Evolutionary conservation across 2,888 invertebrate genomes (phyloP).

Genomic region (Pardosa pseudoannulata): DNA sequence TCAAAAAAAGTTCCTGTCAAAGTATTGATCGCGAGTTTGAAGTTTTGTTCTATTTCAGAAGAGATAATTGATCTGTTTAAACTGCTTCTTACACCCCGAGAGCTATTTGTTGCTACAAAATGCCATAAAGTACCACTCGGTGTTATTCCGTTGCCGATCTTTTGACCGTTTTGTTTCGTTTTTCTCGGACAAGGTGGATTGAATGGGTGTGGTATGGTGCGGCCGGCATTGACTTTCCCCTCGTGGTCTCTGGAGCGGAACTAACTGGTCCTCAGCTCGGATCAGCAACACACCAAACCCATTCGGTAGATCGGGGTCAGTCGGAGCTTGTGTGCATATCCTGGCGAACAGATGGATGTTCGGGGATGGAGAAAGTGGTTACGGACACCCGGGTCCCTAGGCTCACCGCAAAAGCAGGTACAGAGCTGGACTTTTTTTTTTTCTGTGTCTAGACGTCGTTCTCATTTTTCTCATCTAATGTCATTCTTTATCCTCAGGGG

Average conservation of each 20-base stretch:
- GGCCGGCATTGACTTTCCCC: slow-evolving; percentile 42
- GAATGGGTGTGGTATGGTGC: slow-evolving; percentile 10
- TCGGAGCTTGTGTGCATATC: not conserved
- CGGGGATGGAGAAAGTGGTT: slow-evolving; percentile 53
- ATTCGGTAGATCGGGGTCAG: slow-evolving; percentile 37
- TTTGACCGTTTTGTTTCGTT: not conserved
- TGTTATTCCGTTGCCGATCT: not conserved
- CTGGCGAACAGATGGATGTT: slow-evolving; percentile 29
- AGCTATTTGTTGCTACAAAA: too few relatives aligned
- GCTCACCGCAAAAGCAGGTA: slow-evolving; percentile 29
- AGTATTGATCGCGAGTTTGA: too few relatives aligned
- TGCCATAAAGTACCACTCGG: not conserved
- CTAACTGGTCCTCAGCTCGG: slow-evolving; percentile 21
- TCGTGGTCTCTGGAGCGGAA: slow-evolving; percentile 27
- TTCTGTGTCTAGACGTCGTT: too few relatives aligned
- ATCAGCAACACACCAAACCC: not conserved
- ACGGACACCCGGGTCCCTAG: slow-evolving; percentile 16
- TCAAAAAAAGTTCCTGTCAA: too few relatives aligned
- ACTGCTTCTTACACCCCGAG: too few relatives aligned
- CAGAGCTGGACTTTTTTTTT: not conserved
- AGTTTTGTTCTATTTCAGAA: too few relatives aligned
- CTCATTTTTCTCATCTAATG: too few relatives aligned
- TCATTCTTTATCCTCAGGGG: too few relatives aligned
- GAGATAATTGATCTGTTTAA: too few relatives aligned
- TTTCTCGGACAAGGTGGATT: not conserved